Base-by-base conservation (phyloP, 2,113 vertebrate species). In the Lamprotornis superbus region DNA sequence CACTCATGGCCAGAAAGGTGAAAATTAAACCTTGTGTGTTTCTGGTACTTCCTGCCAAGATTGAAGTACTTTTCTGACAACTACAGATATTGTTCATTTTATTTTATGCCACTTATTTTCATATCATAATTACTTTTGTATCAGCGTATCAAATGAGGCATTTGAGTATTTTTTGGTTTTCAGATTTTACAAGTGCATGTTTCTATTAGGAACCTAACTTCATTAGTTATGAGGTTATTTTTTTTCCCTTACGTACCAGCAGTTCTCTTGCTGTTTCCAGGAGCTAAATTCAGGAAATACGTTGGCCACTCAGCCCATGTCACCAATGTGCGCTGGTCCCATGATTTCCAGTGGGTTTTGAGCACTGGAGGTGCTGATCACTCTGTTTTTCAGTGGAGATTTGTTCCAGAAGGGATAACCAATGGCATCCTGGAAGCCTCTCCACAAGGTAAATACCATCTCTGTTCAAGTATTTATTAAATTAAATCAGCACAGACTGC, bases 281-380 rank as follows among this genome's bases (percentile, higher is more conserved):
- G 99, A 91, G 99, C 99, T 89, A 99, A 99, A 93, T 99, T 99
- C 96, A 99, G 99, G 83, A 99, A 99, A 92, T 99, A 99, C 3
- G 95, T 99, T 60, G 99, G 99, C 31, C 99, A 99, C 90, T 99
- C 99, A 12, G 99, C 99, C 39, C 99, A 99, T 27, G 99, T 99
- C 90, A 99, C 99, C 10, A 99, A 99, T 2, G 99, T 99, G 15
- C 99, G 98, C 74, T 99, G 99, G 99, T 99, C 99, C 80, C 98
- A 98, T 56, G 99, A 99, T 92, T 98, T 99, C 89, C 99, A 99
- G 95, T 99, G 99, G 99, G 98, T 99, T 21, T 55, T 99, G 83
- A 99, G 99, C 97, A 99, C 99, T 0, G 99, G 99, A 9, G 99
- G 99, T 10, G 99, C 99, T 3, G 99, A 99, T 97, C 99, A 99